Evolutionary conservation across 2,888 invertebrate genomes (phyloP), one percentile per base, ranked within the genome.

Genomic region (Oligia fasciuncula): DNA sequence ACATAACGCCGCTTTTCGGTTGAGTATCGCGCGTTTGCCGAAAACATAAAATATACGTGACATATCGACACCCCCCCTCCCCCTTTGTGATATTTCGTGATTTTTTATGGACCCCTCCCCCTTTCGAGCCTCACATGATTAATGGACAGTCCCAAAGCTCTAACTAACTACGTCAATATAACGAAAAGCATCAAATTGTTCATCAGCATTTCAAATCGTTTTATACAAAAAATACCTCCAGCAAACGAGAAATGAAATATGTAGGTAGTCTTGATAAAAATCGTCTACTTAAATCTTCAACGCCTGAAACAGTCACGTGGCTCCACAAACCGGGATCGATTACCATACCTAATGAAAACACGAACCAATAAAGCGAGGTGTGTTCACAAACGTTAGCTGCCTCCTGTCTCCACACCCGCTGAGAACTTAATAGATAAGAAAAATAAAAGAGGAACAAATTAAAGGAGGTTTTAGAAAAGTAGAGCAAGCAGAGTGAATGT

Each of bases 301-400:
- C 69, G 40, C 29, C 73, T 73, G 46, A 66, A 65, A 49, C 68
- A 54, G 29, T 43, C 40, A 65, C 35, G 73, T 23, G 72, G 66
- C 29, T 67, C 73, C 62, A 8, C 66, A 70, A 85, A 17, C 85
- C 49, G 19, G 68, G 62, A 75, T 81, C 77, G 29, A 84, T 84
- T 81, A 82, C 67, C 69, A 73, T 77, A 46, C 13, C 62, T 84
- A 77, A 84, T 81, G 72, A 75, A 68, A 70, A 85, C 72, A 77
- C 51, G 73, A 70, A 57, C 82, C 69, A 81, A 85, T 81, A 82
- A 81, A 66, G 63, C 69, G 82, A 75, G 77, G 69, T 77, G 79
- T 72, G 65, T 46, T 68, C 60, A 81, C 77, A 85, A 77, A 62
- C 67, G 66, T 51, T 74, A 35, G 54, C 68, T 66, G 70, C 46